Evolutionary conservation across 2,888 invertebrate species (phyloP), one percentile per base, ranked within the genome.

Genomic region (Drosophila robusta): DNA sequence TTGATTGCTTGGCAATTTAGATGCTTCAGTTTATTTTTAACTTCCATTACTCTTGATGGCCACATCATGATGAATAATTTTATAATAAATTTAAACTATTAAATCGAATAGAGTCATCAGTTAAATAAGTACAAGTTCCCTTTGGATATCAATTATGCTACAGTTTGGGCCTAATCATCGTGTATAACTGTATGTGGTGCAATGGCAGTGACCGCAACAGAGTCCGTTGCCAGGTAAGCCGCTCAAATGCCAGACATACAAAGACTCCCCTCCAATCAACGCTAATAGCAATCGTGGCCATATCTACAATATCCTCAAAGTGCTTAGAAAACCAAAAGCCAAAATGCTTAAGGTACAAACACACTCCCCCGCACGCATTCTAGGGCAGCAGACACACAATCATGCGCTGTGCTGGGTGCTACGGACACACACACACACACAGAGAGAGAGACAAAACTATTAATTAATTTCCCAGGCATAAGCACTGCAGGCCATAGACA

Each of bases 241-340:
- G 65, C 50, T 63, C 68, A 68, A 71, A 74, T 68, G 70, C 42
- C 84, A 69, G 74, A 63, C 82, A 80, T 83, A 86, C 87, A 87
- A 67, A 65, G 80, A 44, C 44, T n/a, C 32, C 39, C 63, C 71
- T 68, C 70, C 84, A 84, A 87, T 87, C 81, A 84, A 84, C 67
- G 77, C 69, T 81, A 83, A 87, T 84, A 68, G 83, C 77, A 79
- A 81, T 70, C 55, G 64, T 70, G 54, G 63, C 60, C 69, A 44
- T 60, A 24, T 39, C 46, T 42, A 36, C 58, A 47, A 65, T 60
- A 42, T 66, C 16, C 72, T 71, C 73, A 71, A 75, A 82, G 78
- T 82, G 85, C 78, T 80, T 76, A 36, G 76, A 69, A 83, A 83
- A 83, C 87, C 82, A 71, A 83, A 80, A 78, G 84, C 84, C 87